Evolutionary conservation across 30 jellyfish, hydroid and myxozoan species (phyloP).

Genomic region (Pseudorhiza aurosa): DNA sequence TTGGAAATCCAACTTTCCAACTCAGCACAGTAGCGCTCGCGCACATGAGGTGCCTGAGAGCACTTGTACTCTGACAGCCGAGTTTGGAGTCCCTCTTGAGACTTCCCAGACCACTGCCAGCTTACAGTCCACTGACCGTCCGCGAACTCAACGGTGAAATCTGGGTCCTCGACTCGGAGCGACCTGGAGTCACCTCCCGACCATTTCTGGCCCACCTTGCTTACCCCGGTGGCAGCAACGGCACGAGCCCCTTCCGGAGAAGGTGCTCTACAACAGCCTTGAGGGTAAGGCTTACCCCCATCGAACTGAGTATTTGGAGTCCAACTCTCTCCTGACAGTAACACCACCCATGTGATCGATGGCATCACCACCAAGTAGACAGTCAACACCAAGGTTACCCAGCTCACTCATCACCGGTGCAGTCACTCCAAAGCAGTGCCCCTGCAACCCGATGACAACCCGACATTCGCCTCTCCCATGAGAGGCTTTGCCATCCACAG

Average conservation of each 20-base stretch:
- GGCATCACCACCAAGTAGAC: not conserved
- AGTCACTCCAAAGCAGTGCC: not conserved
- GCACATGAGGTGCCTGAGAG: not conserved
- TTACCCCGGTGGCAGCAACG: conserved; percentile 1
- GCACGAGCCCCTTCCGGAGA: conserved; percentile 1
- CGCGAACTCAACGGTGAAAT: conserved; percentile 5
- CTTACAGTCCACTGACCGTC: conserved; percentile 18
- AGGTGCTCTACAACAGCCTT: conserved; percentile 9
- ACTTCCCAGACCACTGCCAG: conserved; percentile 26
- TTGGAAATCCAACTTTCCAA: not conserved
- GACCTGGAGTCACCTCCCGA: not conserved
- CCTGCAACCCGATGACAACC: not conserved
- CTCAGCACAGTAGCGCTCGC: not conserved
- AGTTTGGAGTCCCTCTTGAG: conserved; percentile 27
- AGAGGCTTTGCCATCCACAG: conserved; percentile 6
- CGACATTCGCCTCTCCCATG: not conserved
- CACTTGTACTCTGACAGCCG: conserved; percentile 31
- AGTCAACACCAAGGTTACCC: not conserved
- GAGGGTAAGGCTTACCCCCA: not conserved
- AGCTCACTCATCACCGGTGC: not conserved
- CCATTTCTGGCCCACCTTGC: conserved; percentile 4
- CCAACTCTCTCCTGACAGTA: not conserved
- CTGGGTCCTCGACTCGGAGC: not conserved
- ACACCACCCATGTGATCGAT: conserved; percentile 1
- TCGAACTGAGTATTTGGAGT: too few species aligned